Conservation (phyloP, 2,113 vertebrate genomes). For the Tetraodon nigroviridis region DNA sequence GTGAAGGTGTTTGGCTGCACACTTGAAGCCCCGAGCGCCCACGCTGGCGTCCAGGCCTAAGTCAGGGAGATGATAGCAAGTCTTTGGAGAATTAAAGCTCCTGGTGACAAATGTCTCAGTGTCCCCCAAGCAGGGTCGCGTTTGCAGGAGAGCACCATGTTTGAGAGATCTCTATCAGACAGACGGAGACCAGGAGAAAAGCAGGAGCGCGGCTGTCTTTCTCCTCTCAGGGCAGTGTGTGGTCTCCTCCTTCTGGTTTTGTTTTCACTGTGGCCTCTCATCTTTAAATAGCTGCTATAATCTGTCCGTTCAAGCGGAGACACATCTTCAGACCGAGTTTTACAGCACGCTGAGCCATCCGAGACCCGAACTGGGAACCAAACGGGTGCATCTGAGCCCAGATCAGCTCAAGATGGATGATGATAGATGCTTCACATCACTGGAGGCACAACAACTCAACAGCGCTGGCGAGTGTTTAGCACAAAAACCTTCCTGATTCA, state of each 20-base stretch:
- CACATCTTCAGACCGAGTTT: constrained; percentile 29
- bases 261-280: constrained; percentile 47
- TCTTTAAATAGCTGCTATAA: constrained; percentile 58
- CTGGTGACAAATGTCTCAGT: constrained; percentile 21
- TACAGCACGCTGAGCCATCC: constrained; percentile 12
- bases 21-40: constrained; percentile 30
- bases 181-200: background rate
- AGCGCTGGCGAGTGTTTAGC: too few species aligned
- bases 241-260: constrained; percentile 56
- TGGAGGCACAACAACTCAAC: background rate
- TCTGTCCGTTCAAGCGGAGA: constrained; percentile 45
- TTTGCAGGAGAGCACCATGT: constrained; percentile 1
- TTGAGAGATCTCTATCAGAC: constrained; percentile 1
- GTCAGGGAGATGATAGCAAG: constrained; percentile 20
- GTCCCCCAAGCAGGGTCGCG: constrained; percentile 32
- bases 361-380: constrained; percentile 2
- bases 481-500: background rate
- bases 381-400: constrained; percentile 6
- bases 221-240: constrained; percentile 38
- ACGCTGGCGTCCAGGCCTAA: constrained; percentile 3
- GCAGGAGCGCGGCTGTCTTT: background rate
- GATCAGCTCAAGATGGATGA: constrained; percentile 2
- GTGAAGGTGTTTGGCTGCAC: constrained; percentile 25
- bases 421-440: background rate
- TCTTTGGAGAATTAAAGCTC: constrained; percentile 15